Base-by-base conservation (phyloP, 2,113 vertebrate species). In the Pelusios castaneus region DNA sequence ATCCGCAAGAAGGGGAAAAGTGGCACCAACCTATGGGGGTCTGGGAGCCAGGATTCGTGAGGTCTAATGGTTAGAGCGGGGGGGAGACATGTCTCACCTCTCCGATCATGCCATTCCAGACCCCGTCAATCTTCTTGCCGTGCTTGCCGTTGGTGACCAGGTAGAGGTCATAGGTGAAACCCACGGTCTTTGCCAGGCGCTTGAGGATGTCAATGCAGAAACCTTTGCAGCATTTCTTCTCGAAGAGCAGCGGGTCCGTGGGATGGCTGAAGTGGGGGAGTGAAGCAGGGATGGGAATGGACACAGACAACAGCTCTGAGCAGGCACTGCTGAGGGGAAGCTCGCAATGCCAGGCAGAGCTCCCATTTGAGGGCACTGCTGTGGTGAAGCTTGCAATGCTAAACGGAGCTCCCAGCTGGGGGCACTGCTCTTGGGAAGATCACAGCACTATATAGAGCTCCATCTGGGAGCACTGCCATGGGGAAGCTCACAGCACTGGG, bases 191-290 rank as follows among this genome's bases (percentile, higher is more conserved):
- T 22, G 99, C 98, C 97, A 99, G 90, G 85, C 99, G 98, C 97
- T 99, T 99, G 78, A 99, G 98, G 94, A 99, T 99, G 97, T 99
- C 99, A 41, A 99, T 99, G 97, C 99, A 99, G 98, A 99, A 99
- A 17, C 99, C 99, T 91, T 99, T 99, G 97, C 99, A 99, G 97
- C 99, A 99, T 54, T 99, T 98, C 97, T 99, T 99, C 95, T 99
- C 98, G 1, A 98, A 98, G 70, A 97, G 98, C 52, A 98, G 97
- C 7, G 98, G 98, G 67, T 99, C 99, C 51, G 98, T 98, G 41
- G 98, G 98, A 85, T 98, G 97, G 96, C 99, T 99, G 97, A 86
- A 63, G 91, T 43, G 89, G 80, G n/a, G n/a, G 24, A n/a, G 78
- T 13, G 13, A 49, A 77, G 31, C n/a, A 54, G 90, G 22, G 17